Evolutionary conservation across 2,797 vertebrate species (phyloP).

Genomic region (Rhinogobio ventralis): DNA sequence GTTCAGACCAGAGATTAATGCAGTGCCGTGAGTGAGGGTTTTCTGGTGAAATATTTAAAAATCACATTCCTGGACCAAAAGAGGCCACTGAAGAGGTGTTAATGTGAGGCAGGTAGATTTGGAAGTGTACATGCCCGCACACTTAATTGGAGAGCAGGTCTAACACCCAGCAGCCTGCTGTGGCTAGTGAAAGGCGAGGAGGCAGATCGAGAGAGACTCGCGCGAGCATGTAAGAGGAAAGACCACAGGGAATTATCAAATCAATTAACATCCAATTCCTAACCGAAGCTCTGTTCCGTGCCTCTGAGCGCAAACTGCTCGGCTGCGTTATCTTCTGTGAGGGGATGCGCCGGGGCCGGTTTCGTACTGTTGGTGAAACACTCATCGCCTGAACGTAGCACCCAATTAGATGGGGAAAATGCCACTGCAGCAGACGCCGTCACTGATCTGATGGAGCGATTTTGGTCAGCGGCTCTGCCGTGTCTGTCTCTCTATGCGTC

Average conservation of each 20-base stretch:
- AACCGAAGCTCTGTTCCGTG: constrained; percentile 78
- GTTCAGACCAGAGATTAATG: background rate
- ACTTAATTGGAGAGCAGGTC: constrained; percentile 70
- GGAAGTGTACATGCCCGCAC: constrained; percentile 33
- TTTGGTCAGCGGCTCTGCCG: background rate
- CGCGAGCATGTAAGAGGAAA: constrained; percentile 60
- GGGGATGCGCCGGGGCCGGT: constrained; percentile 76
- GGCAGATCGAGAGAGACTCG: constrained; percentile 63
- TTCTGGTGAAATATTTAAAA: background rate
- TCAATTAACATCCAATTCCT: constrained; percentile 93
- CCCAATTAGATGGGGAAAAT: constrained; percentile 56
- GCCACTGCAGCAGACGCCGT: background rate
- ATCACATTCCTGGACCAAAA: constrained; percentile 3
- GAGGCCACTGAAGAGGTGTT: constrained; percentile 34
- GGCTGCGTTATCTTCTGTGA: constrained; percentile 85
- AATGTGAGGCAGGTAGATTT: constrained; percentile 51
- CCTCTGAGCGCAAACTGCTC: constrained; percentile 87
- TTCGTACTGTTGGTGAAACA: constrained; percentile 64
- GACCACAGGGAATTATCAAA: constrained; percentile 91
- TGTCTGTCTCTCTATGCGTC: background rate
- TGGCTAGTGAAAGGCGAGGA: constrained; percentile 56
- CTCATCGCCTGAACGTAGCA: constrained; percentile 44
- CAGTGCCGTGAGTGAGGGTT: background rate
- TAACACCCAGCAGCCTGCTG: constrained; percentile 48
- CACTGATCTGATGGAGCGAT: constrained; percentile 45